Percentiles rank a stretch among this genome's conserved stretches.
These are phyloP conservation scores for Molothrus aeneus DNA, from an alignment of 2,797 vertebrate species.

Conservation along the genomic window DNA sequence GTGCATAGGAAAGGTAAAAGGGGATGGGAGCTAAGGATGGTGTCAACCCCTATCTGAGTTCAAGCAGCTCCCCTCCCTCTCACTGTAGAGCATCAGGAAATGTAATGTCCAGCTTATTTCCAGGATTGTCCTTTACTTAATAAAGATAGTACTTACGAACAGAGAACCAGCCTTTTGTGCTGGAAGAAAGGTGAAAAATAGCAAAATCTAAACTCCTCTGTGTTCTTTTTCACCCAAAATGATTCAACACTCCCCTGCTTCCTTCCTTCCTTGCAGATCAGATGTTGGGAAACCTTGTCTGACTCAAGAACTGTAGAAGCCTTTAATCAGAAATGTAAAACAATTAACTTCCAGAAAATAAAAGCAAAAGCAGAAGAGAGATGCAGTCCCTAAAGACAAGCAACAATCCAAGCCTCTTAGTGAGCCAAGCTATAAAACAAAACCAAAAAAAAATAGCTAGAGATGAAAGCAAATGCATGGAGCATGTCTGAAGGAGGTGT, in stretches of 20 bases:
- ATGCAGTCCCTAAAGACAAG: not conserved
- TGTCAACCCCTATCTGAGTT: not conserved
- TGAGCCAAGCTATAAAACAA: not conserved
- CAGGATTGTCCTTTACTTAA: not conserved
- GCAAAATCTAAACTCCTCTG: not conserved
- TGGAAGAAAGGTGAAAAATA: not conserved
- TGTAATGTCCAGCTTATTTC: not conserved
- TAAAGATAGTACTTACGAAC: not conserved
- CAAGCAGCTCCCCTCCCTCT: not conserved
- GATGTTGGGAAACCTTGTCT: not conserved
- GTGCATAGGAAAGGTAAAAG: not conserved
- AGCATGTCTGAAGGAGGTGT: not conserved
- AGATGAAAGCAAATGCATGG: not conserved
- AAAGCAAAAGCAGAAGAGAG: not conserved
- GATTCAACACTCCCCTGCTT: not conserved
- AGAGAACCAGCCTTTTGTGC: not conserved
- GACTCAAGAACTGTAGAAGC: not conserved
- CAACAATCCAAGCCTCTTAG: not conserved
- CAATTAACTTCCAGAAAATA: not conserved
- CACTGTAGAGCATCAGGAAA: not conserved
- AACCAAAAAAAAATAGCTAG: not conserved
- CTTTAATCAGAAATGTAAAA: not conserved
- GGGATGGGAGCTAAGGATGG: not conserved
- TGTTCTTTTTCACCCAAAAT: not conserved
- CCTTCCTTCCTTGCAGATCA: not conserved